Percentiles rank a stretch among this genome's conserved stretches.
phyloP scores from a whole-genome alignment of 2,113 vertebrate species.

The Gallinago jamesoni region DNA sequence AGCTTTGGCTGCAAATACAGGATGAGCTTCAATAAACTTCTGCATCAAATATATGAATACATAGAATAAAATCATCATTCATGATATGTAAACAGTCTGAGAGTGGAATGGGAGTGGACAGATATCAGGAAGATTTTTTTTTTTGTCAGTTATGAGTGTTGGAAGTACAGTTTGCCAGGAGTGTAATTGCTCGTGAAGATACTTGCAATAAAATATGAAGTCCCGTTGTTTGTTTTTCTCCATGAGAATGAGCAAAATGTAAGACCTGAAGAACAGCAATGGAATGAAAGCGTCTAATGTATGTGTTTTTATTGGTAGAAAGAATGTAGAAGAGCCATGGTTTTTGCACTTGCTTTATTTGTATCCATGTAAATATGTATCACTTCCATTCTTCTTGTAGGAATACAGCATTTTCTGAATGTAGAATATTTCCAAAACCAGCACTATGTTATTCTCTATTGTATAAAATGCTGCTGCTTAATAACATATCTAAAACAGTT shows the following conservation, averaged over 20 bases:
- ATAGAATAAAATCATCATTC: slow-evolving; percentile 38
- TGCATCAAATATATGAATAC: slow-evolving; percentile 55
- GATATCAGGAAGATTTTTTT: slow-evolving; percentile 24
- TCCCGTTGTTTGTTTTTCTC: slow-evolving; percentile 47
- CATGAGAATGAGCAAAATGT: slow-evolving; percentile 44
- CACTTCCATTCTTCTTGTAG: slow-evolving; percentile 26
- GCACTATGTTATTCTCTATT: slow-evolving; percentile 75
- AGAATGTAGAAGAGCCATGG: slow-evolving; percentile 49
- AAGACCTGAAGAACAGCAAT: neutral
- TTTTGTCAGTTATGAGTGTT: slow-evolving; percentile 30
- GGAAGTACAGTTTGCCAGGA: slow-evolving; percentile 48
- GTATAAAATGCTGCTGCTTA: slow-evolving; percentile 82
- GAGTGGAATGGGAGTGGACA: slow-evolving; percentile 6
- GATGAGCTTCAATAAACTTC: slow-evolving; percentile 63
- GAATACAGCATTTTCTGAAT: slow-evolving; percentile 75
- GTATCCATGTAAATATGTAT: slow-evolving; percentile 41
- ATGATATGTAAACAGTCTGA: slow-evolving; percentile 37
- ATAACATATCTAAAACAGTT: slow-evolving; percentile 72
- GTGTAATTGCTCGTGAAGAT: slow-evolving; percentile 28
- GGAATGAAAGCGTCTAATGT: slow-evolving; percentile 38
- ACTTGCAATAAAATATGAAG: slow-evolving; percentile 29
- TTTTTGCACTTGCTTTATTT: slow-evolving; percentile 63
- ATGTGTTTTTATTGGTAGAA: slow-evolving; percentile 58
- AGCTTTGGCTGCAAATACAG: slow-evolving; percentile 61
- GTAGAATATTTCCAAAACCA: slow-evolving; percentile 73